Conservation (phyloP, 2,888 invertebrate species). For the Sinodicranocentrus sp. region DNA sequence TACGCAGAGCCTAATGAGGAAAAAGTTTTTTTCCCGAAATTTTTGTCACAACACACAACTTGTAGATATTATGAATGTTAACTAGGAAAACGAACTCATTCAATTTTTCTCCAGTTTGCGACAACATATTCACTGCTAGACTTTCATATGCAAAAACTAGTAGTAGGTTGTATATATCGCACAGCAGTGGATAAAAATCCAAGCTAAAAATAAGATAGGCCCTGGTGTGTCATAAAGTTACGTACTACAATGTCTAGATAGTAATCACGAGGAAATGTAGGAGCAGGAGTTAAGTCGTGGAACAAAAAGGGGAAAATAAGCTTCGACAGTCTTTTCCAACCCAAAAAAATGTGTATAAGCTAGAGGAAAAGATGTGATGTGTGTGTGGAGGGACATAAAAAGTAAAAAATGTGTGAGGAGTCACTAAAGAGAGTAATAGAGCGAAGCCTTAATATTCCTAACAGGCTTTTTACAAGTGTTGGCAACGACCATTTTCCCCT, state of each 20-base stretch:
- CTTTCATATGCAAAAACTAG: neutral
- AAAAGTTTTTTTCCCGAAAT: neutral
- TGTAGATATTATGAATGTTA: constrained; percentile 24
- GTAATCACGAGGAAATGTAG: constrained; percentile 14
- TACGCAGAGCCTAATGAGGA: neutral
- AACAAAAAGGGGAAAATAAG: constrained; percentile 44
- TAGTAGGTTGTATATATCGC: neutral
- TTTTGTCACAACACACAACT: neutral
- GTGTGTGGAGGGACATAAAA: neutral
- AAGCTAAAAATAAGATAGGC: constrained; percentile 36
- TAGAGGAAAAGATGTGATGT: neutral
- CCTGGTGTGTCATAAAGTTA: constrained; percentile 40
- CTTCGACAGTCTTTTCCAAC: neutral
- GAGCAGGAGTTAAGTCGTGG: constrained; percentile 2
- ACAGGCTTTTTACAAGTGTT: constrained; percentile 34
- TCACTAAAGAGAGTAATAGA: too few species aligned
- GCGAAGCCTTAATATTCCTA: neutral
- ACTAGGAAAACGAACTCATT: constrained; percentile 41
- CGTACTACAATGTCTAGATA: constrained; percentile 11
- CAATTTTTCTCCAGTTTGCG: constrained; percentile 44
- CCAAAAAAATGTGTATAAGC: neutral
- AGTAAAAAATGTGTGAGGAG: too few species aligned
- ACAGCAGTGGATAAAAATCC: constrained; percentile 10
- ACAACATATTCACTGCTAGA: neutral
- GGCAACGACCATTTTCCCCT: constrained; percentile 28